Evolutionary conservation across 2,797 vertebrate species (phyloP).

Genomic region (Coranthus polyacanthus): DNA sequence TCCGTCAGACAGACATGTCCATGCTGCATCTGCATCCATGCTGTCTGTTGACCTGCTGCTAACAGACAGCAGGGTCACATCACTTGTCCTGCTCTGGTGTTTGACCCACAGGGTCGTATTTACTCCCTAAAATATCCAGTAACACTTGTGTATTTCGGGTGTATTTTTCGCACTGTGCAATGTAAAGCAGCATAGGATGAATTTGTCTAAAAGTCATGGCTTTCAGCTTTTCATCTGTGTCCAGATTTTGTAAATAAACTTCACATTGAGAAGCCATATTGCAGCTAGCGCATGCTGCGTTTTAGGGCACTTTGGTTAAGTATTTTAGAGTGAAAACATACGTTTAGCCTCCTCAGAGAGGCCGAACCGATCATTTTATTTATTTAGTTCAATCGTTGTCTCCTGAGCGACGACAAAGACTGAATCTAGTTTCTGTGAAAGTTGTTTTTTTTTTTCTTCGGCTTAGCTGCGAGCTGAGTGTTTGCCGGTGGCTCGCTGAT

Average conservation of each 20-base stretch:
- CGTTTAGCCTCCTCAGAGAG: constrained; percentile 3
- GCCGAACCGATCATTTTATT: constrained; percentile 32
- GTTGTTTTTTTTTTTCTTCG: constrained; percentile 12
- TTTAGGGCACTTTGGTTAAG: constrained; percentile 57
- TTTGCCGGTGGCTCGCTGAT: constrained; percentile 44
- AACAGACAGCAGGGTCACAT: neutral
- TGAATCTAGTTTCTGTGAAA: constrained; percentile 58
- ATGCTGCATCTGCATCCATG: too few relatives aligned
- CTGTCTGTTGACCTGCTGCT: neutral
- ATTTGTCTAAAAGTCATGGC: constrained; percentile 23
- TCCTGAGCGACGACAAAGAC: constrained; percentile 35
- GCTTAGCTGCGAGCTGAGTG: constrained; percentile 61
- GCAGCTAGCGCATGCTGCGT: constrained; percentile 35
- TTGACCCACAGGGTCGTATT: constrained; percentile 16
- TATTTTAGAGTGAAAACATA: constrained; percentile 26
- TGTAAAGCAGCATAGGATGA: constrained; percentile 32
- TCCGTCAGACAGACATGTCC: too few relatives aligned
- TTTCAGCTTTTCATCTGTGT: constrained; percentile 37
- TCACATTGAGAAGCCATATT: constrained; percentile 60
- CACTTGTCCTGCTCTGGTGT: neutral
- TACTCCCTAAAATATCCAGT: constrained; percentile 33
- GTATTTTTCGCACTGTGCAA: constrained; percentile 42
- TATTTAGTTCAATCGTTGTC: constrained; percentile 49
- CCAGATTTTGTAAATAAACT: constrained; percentile 54
- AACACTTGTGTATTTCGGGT: constrained; percentile 26